Conservation (phyloP, 2,888 invertebrate species). For the Rotaria sp. region DNA sequence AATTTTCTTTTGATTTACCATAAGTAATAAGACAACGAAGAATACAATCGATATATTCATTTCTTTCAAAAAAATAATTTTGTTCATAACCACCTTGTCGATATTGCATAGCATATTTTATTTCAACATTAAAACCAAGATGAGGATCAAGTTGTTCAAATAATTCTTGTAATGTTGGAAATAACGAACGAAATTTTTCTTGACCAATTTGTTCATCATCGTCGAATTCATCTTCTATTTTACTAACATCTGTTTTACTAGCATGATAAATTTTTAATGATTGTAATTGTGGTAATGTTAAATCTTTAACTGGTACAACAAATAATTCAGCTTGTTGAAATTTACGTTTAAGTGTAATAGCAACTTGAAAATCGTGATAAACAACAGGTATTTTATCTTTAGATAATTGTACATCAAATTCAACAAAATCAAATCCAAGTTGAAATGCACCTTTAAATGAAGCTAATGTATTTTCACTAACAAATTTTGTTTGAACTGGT, state of each 20-base stretch:
- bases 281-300: constrained; percentile 9
- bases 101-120: constrained; percentile 79
- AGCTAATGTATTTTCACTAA: constrained; percentile 30
- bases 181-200: constrained; percentile 52
- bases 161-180: constrained; percentile 77
- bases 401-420: constrained; percentile 94
- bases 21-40: constrained; percentile 53
- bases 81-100: constrained; percentile 31
- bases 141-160: constrained; percentile 72
- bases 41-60: constrained; percentile 79
- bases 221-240: background rate
- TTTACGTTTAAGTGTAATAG: constrained; percentile 21
- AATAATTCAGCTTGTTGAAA: constrained; percentile 15
- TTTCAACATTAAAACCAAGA: constrained; percentile 90
- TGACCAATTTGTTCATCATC: background rate
- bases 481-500: background rate
- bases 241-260: background rate
- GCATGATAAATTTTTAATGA: constrained; percentile 20
- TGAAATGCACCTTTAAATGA: constrained; percentile 40
- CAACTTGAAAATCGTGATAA: constrained; percentile 40
- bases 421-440: constrained; percentile 86
- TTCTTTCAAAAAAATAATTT: constrained; percentile 65
- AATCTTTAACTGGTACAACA: constrained; percentile 3
- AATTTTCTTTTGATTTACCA: too few relatives aligned
- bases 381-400: constrained; percentile 69